phyloP scores from a whole-genome alignment of 1,140 invertebrate genomes.

The Solen grandis region DNA sequence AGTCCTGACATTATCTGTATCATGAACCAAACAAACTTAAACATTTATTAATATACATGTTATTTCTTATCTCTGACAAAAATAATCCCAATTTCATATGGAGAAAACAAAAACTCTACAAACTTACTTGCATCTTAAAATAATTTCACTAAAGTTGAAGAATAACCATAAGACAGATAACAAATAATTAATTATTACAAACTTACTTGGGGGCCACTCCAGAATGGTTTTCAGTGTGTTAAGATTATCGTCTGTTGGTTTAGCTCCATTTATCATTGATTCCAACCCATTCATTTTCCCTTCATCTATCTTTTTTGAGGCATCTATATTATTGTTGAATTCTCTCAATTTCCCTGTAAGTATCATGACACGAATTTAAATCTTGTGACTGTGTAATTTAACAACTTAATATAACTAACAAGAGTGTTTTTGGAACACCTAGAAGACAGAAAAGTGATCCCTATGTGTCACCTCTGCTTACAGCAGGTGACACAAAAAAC shows the following conservation, averaged over 20 bases:
- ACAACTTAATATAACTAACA: no score
- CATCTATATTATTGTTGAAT: conserved; percentile 85
- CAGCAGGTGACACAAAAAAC: no score
- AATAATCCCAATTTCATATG: no score
- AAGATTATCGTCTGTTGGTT: conserved; percentile 81
- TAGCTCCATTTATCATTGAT: conserved; percentile 51
- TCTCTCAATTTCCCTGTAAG: conserved; percentile 85
- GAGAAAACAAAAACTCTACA: neutral
- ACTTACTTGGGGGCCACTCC: conserved; percentile 88
- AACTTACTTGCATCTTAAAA: no score
- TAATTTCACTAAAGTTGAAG: no score
- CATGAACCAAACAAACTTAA: neutral
- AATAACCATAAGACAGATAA: no score
- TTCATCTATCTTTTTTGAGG: conserved; percentile 53
- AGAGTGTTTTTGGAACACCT: no score
- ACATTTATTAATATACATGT: neutral
- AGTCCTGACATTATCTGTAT: neutral
- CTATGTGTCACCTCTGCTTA: no score
- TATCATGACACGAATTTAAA: no score
- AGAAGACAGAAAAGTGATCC: no score
- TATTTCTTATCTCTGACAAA: no score
- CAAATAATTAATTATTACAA: neutral
- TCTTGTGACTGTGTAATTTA: no score
- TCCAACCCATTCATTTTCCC: conserved; percentile 50
- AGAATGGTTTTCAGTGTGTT: conserved; percentile 85